Base-by-base conservation (phyloP, 1,140 invertebrate genomes). In the Holotrichia oblita region DNA sequence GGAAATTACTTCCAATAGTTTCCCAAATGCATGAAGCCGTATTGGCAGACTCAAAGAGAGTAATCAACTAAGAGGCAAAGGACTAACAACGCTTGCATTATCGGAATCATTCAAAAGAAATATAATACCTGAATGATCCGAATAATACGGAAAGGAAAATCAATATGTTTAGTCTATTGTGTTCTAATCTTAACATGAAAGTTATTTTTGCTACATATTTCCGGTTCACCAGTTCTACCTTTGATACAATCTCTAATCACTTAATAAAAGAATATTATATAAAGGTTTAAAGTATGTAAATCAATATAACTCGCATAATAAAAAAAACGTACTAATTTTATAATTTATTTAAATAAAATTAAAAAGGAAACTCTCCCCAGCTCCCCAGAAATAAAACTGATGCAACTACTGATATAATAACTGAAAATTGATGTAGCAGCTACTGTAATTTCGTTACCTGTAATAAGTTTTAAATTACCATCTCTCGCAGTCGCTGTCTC, bases 91-190 rank as follows among this genome's bases (percentile, higher is more conserved):
- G 3, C n/a, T 12, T 48, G 44, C 12, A 48, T 12, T 48, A 48
- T 48, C 44, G 44, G 44, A 48, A 48, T 48, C 44, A n/a, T 48
- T 48, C n/a, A 10, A 48, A 48, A 48, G 44, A 48, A 48, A n/a
- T n/a, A n/a, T 48, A 10, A n/a, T 48, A 48, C 44, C 44, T 48
- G 8, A 48, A 48, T 48, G n/a, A 12, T 48, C 10, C n/a, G n/a
- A n/a, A n/a, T n/a, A n/a, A n/a, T n/a, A 48, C 44, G 7, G 44
- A 3, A 48, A 12, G 44, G 44, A 48, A 48, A 48, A 48, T 48
- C 44, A 48, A 48, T 48, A 48, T 48, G 44, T 48, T 48, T 48
- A 48, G 44, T 48, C 44, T 48, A 48, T 48, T 48, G 44, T 48
- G 44, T 48, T 48, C 44, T 48, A 48, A 48, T 48, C 44, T 10